phyloP scores from a whole-genome alignment of 2,113 vertebrate species.

The Agelaius tricolor region DNA sequence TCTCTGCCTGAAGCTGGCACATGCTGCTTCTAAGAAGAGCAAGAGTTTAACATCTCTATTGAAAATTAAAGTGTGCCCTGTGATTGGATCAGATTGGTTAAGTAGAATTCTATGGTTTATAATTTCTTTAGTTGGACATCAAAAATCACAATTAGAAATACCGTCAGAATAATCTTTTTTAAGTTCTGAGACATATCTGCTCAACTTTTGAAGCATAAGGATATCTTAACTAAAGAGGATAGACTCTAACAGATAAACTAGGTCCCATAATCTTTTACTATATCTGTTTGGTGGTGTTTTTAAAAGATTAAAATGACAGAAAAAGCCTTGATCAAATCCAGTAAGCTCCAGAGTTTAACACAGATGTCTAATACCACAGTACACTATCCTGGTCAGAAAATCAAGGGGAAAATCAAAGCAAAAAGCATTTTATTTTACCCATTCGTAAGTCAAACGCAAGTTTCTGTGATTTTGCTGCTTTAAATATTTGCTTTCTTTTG shows the following conservation, averaged over 20 bases:
- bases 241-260: constrained; percentile 37
- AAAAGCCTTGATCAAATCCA: constrained; percentile 63
- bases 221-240: constrained; percentile 54
- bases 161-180: constrained; percentile 36
- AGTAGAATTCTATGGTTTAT: constrained; percentile 50
- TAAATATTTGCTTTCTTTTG: neutral
- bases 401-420: neutral
- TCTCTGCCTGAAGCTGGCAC: constrained; percentile 55
- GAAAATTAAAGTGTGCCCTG: constrained; percentile 60
- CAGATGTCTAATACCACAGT: constrained; percentile 48
- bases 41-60: constrained; percentile 44
- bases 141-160: constrained; percentile 62
- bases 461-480: neutral
- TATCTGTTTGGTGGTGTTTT: constrained; percentile 63
- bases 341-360: constrained; percentile 56
- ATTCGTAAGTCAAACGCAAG: neutral
- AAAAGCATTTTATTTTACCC: neutral
- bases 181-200: constrained; percentile 44
- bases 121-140: constrained; percentile 48
- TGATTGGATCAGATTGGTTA: constrained; percentile 41
- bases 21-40: constrained; percentile 34
- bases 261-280: constrained; percentile 42
- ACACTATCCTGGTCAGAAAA: neutral
- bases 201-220: constrained; percentile 58
- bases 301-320: constrained; percentile 65